phyloP scores from a whole-genome alignment of 2,797 vertebrate species.

The Ptychobarbus kaznakovi region DNA sequence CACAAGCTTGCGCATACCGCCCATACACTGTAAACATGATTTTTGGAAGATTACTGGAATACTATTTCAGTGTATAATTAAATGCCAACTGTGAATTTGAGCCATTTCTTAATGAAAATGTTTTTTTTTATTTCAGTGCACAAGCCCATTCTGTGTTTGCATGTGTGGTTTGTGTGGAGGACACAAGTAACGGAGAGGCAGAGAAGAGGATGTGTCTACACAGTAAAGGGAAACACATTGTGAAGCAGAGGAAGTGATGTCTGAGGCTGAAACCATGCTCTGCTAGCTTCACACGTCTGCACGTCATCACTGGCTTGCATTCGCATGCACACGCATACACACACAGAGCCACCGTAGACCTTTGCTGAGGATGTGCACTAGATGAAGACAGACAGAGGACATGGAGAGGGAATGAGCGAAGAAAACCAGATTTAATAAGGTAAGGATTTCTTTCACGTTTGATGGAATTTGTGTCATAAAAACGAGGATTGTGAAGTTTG shows the following conservation, averaged over 20 bases:
- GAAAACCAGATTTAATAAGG: slow-evolving; percentile 50
- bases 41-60: background rate
- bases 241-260: slow-evolving; percentile 71
- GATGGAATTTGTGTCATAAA: slow-evolving; percentile 27
- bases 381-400: slow-evolving; percentile 45
- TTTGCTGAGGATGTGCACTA: slow-evolving; percentile 57
- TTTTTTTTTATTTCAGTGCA: background rate
- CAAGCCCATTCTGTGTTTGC: background rate
- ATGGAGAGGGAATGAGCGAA: slow-evolving; percentile 55
- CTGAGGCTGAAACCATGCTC: slow-evolving; percentile 58
- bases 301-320: slow-evolving; percentile 37
- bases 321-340: slow-evolving; percentile 14
- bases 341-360: slow-evolving; percentile 65
- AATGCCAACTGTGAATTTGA: background rate
- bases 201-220: slow-evolving; percentile 63
- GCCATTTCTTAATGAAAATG: background rate
- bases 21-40: background rate
- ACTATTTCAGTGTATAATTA: background rate
- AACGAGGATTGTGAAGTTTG: slow-evolving; percentile 52
- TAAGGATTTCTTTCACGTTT: slow-evolving; percentile 39
- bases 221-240: slow-evolving; percentile 61
- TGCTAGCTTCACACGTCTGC: slow-evolving; percentile 42
- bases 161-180: slow-evolving; percentile 7
- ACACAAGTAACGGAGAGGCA: slow-evolving; percentile 54
- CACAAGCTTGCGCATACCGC: background rate